These are phyloP conservation scores for Drosophila burlai DNA, from an alignment of 1,140 invertebrate genomes.

Conservation along the genomic window DNA sequence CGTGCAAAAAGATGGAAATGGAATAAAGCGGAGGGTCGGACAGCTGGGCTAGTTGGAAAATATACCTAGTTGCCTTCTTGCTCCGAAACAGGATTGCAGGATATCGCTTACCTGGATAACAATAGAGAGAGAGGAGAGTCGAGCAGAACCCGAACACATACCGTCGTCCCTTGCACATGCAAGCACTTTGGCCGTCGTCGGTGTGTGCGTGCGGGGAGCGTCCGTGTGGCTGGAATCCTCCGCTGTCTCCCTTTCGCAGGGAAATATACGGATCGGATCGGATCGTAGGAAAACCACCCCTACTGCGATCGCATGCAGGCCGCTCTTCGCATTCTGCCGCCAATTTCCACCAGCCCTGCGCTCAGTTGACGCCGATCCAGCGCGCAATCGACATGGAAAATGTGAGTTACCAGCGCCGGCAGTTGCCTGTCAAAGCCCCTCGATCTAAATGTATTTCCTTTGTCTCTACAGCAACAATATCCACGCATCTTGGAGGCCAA, in stretches of 20 bases:
- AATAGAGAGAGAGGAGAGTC: conserved; percentile 7
- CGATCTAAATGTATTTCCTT: background rate
- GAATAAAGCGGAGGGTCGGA: conserved; percentile 20
- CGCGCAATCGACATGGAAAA: conserved; percentile 55
- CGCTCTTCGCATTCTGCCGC: conserved; percentile 73
- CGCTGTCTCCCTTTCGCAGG: conserved; percentile 15
- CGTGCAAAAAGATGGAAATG: conserved; percentile 21
- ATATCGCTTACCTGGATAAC: conserved; percentile 44
- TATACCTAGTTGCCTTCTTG: conserved; percentile 21
- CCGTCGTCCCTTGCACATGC: conserved; percentile 19
- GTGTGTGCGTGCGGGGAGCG: conserved; percentile 53
- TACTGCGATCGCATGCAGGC: conserved; percentile 29
- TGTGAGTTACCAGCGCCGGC: conserved; percentile 42
- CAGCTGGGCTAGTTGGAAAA: conserved; percentile 65
- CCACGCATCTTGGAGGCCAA: conserved; percentile 38
- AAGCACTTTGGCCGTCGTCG: background rate
- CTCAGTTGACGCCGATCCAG: conserved; percentile 55
- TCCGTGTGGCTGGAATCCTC: conserved; percentile 68
- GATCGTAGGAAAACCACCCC: conserved; percentile 50
- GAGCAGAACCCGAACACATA: background rate
- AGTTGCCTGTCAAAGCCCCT: background rate
- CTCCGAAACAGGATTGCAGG: conserved; percentile 19
- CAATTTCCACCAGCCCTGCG: conserved; percentile 47
- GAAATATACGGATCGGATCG: conserved; percentile 3
- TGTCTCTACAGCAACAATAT: conserved; percentile 27